phyloP scores from a whole-genome alignment of 2,113 vertebrate genomes.

The Oryzias celebensis region DNA sequence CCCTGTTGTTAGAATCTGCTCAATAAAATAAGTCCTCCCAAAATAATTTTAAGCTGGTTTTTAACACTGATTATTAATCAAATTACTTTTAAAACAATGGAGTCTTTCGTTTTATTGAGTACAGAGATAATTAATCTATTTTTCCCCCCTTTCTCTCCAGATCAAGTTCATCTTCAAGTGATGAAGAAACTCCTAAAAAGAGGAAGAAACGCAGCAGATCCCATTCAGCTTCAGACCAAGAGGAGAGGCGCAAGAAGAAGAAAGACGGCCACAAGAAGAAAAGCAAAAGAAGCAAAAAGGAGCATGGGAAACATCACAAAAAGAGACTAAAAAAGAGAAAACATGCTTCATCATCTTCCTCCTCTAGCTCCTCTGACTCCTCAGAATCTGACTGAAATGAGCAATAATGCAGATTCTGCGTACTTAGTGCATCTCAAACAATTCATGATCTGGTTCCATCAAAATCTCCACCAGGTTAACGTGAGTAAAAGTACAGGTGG shows the following conservation, averaged over 20 bases:
- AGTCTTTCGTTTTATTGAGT: not conserved
- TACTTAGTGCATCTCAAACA: slow-evolving; percentile 16
- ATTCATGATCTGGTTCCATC: not conserved
- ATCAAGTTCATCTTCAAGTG: slow-evolving; percentile 56
- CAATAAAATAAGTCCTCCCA: too few species aligned
- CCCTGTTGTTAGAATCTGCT: too few species aligned
- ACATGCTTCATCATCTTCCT: slow-evolving; percentile 77
- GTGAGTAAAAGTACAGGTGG: not conserved
- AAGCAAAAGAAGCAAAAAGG: slow-evolving; percentile 87
- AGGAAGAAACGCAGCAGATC: slow-evolving; percentile 75
- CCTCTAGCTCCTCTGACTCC: slow-evolving; percentile 78
- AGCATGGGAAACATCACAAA: slow-evolving; percentile 79
- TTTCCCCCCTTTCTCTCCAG: slow-evolving; percentile 9
- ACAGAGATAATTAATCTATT: not conserved
- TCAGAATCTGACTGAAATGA: slow-evolving; percentile 80
- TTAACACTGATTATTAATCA: too few species aligned
- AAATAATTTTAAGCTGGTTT: too few species aligned
- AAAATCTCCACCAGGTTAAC: not conserved
- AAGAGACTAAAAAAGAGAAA: slow-evolving; percentile 84
- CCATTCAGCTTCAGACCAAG: slow-evolving; percentile 82
- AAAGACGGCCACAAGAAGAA: slow-evolving; percentile 90
- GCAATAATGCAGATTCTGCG: slow-evolving; percentile 11
- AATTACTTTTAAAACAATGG: too few species aligned
- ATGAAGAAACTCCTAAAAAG: slow-evolving; percentile 48
- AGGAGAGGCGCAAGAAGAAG: slow-evolving; percentile 83